These are phyloP conservation scores for Geotrupes spiniger DNA, from an alignment of 2,888 invertebrate species.

Conservation along the genomic window DNA sequence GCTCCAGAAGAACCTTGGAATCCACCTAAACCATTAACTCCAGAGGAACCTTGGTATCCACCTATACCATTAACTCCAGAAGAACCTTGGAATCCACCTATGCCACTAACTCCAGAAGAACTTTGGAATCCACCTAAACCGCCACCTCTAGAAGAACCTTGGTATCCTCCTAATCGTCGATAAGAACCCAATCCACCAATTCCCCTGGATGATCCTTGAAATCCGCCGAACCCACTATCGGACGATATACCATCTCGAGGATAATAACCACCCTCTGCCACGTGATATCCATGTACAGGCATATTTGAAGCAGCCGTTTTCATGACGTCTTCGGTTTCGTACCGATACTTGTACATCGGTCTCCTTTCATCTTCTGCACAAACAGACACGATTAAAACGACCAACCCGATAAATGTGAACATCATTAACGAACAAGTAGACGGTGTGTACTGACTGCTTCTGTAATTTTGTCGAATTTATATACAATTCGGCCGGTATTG, in stretches of 20 bases:
- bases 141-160: conserved; percentile 19
- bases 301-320: conserved; percentile 43
- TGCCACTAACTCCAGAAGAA: conserved; percentile 10
- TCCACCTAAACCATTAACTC: conserved; percentile 22
- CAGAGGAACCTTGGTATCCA: conserved; percentile 12
- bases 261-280: conserved; percentile 60
- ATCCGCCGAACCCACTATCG: conserved; percentile 18
- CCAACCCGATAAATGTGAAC: too few relatives aligned
- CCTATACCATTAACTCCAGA: conserved; percentile 18
- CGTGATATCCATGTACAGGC: conserved; percentile 56
- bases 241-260: conserved; percentile 45
- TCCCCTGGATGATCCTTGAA: conserved; percentile 10
- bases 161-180: conserved; percentile 21
- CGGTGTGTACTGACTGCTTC: too few relatives aligned
- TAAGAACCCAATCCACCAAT: conserved; percentile 30
- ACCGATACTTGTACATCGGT: conserved; percentile 44
- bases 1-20: conserved; percentile 14
- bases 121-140: conserved; percentile 17
- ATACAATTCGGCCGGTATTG: neutral
- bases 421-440: too few relatives aligned
- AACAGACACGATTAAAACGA: too few relatives aligned
- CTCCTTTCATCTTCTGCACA: too few relatives aligned
- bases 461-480: neutral
- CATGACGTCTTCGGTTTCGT: conserved; percentile 47
- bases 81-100: conserved; percentile 22